Evolutionary conservation across 2,888 invertebrate species (phyloP).

Genomic region (Lycia hirtaria): DNA sequence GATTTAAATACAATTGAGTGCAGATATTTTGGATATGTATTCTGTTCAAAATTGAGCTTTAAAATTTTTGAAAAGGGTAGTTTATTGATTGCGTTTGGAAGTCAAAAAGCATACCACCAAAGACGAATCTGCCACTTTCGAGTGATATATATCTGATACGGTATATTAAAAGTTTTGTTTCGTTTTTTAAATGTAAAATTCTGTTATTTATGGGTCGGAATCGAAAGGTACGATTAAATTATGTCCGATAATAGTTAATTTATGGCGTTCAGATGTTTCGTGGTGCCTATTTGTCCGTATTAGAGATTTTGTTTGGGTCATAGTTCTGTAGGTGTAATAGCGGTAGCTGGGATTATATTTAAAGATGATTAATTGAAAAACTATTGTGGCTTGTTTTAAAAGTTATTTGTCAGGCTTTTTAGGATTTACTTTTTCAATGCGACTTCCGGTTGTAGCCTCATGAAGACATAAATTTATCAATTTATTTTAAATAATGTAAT

Average conservation of each 20-base stretch:
- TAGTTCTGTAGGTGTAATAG: slow-evolving; percentile 46
- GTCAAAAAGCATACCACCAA: slow-evolving; percentile 74
- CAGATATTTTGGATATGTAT: slow-evolving; percentile 8
- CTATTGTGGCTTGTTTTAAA: slow-evolving; percentile 18
- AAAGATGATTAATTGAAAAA: slow-evolving; percentile 41
- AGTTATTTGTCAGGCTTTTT: slow-evolving; percentile 23
- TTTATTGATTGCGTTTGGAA: slow-evolving; percentile 28
- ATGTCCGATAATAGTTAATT: slow-evolving; percentile 80
- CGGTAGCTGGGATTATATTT: slow-evolving; percentile 33
- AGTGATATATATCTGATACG: slow-evolving; percentile 83
- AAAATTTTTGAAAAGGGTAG: slow-evolving; percentile 18
- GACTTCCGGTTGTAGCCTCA: slow-evolving; percentile 8
- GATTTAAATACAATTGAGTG: slow-evolving; percentile 23
- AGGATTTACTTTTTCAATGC: slow-evolving; percentile 1
- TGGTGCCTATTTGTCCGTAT: slow-evolving; percentile 68
- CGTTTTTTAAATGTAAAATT: slow-evolving; percentile 81
- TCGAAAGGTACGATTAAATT: slow-evolving; percentile 83
- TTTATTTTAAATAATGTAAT: too few relatives aligned
- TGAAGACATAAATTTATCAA: too few relatives aligned
- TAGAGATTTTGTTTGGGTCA: slow-evolving; percentile 41
- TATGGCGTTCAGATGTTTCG: slow-evolving; percentile 67
- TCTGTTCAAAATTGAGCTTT: slow-evolving; percentile 31
- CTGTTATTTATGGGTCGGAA: slow-evolving; percentile 82
- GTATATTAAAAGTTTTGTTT: slow-evolving; percentile 83
- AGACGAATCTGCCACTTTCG: slow-evolving; percentile 80